These are phyloP conservation scores for Drosophila flavopinicola DNA, from an alignment of 2,888 invertebrate genomes.

Conservation along the genomic window DNA sequence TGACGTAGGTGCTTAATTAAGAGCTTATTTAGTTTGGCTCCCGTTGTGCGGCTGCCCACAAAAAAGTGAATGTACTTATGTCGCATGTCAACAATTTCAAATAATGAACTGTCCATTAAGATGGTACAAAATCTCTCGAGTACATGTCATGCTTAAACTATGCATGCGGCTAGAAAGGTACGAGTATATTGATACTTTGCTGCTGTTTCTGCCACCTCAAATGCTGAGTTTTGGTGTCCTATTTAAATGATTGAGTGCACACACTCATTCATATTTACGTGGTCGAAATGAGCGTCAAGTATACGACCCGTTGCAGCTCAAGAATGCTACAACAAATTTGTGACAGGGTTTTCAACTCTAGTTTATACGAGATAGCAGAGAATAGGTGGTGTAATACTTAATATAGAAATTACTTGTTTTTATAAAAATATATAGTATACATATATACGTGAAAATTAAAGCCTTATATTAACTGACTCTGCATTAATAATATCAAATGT, in stretches of 20 bases:
- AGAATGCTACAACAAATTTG: background rate
- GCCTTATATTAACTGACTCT: no score
- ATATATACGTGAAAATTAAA: no score
- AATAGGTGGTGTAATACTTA: no score
- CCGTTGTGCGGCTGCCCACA: slow-evolving; percentile 29
- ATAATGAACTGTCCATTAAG: slow-evolving; percentile 53
- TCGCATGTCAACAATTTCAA: slow-evolving; percentile 42
- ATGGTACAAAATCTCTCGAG: slow-evolving; percentile 36
- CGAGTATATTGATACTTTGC: slow-evolving; percentile 31
- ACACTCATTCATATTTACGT: slow-evolving; percentile 26
- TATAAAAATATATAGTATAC: no score
- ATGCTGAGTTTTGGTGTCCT: slow-evolving; percentile 39
- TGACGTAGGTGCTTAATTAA: slow-evolving; percentile 74
- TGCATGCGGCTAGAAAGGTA: slow-evolving; percentile 44
- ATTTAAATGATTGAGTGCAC: slow-evolving; percentile 43
- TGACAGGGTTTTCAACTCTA: no score
- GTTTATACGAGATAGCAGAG: no score
- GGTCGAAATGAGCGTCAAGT: slow-evolving; percentile 6
- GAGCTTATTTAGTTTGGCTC: slow-evolving; percentile 65
- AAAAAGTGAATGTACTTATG: slow-evolving; percentile 66
- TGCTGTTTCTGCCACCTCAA: slow-evolving; percentile 3
- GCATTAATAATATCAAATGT: no score
- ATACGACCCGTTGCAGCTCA: background rate
- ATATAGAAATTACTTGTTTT: no score
- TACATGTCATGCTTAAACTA: slow-evolving; percentile 46